A percentile compares a stretch with the other conserved stretches of the same genome.
Evolutionary conservation across 2,113 vertebrate species (phyloP).

Genomic region (Ahaetulla prasina): DNA sequence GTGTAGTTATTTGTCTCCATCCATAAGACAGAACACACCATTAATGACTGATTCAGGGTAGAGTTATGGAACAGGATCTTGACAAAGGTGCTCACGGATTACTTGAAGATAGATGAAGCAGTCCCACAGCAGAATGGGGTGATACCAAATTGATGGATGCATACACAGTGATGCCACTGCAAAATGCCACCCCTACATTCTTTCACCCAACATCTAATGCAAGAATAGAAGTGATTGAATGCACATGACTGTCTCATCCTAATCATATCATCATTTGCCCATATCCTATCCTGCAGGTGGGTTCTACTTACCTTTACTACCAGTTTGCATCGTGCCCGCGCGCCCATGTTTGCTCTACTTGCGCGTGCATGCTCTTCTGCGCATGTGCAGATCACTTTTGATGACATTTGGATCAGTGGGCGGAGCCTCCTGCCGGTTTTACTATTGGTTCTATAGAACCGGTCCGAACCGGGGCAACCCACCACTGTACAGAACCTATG

Average conservation of each 20-base stretch:
- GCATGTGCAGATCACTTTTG: too few species aligned
- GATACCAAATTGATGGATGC: background rate
- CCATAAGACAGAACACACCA: background rate
- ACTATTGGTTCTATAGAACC: too few species aligned
- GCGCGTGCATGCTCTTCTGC: too few species aligned
- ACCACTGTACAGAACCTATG: background rate
- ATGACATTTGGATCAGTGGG: too few species aligned
- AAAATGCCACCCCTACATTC: background rate
- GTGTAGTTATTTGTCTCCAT: background rate
- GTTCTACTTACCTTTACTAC: too few species aligned
- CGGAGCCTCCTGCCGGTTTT: too few species aligned
- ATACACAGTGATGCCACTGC: background rate
- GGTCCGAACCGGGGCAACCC: too few species aligned
- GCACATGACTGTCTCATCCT: background rate
- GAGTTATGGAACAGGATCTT: background rate
- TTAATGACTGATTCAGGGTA: background rate
- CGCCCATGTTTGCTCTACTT: too few species aligned
- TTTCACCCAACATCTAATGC: background rate
- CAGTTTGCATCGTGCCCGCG: too few species aligned
- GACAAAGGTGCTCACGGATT: background rate
- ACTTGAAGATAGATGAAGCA: background rate
- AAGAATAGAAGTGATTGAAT: background rate
- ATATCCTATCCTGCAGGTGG: background rate
- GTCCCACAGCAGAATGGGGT: background rate
- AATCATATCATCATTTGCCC: background rate